Evolutionary conservation across 2,113 vertebrate species (phyloP).

Genomic region (Misgurnus mizolepis): DNA sequence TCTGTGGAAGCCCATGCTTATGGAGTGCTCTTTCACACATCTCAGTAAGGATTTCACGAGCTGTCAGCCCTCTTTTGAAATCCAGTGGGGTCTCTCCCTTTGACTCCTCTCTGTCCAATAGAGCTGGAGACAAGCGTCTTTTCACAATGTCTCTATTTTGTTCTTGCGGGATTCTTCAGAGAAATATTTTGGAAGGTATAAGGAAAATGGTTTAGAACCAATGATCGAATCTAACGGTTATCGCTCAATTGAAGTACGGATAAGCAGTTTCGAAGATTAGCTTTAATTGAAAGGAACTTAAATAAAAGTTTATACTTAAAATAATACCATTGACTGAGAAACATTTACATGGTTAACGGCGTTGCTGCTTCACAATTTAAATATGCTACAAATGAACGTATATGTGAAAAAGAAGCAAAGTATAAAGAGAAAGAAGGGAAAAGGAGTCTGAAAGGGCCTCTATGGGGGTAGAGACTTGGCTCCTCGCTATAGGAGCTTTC

Average conservation of each 20-base stretch:
- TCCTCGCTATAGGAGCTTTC: conserved; percentile 45
- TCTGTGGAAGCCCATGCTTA: conserved; percentile 56
- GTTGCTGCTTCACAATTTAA: conserved; percentile 26
- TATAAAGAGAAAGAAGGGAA: not conserved
- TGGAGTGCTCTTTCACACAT: conserved; percentile 59
- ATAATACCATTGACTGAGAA: not conserved
- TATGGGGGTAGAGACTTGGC: conserved; percentile 31
- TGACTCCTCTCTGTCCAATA: conserved; percentile 48
- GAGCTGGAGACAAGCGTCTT: conserved; percentile 45
- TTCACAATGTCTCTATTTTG: conserved; percentile 59
- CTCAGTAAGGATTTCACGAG: conserved; percentile 58
- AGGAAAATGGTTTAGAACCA: conserved; percentile 32
- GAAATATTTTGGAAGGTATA: conserved; percentile 45
- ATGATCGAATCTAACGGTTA: conserved; percentile 23
- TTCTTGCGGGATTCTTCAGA: conserved; percentile 42
- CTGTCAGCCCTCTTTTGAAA: conserved; percentile 60
- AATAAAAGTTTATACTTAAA: not conserved
- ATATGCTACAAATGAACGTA: conserved; percentile 35
- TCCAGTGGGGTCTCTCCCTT: conserved; percentile 55
- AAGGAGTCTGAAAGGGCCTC: conserved; percentile 20
- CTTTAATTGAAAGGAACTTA: not conserved
- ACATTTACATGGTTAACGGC: conserved; percentile 10
- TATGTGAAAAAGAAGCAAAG: conserved; percentile 13
- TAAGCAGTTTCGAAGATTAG: not conserved
- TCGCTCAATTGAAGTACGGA: conserved; percentile 21